Evolutionary conservation across 2,797 vertebrate genomes (phyloP).

Genomic region (Melanotaenia boesemani): DNA sequence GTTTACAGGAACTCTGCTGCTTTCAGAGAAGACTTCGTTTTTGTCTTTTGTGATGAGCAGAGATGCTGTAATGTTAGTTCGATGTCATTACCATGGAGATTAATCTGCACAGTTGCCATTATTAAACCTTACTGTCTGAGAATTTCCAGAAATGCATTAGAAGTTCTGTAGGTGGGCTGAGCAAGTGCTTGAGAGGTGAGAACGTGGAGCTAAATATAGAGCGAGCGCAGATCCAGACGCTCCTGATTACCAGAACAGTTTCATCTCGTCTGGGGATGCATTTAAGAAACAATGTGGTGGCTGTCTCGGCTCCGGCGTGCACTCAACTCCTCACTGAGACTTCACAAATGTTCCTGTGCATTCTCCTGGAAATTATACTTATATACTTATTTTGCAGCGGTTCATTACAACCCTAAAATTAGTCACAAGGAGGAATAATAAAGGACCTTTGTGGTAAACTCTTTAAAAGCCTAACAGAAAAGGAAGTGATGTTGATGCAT

Average conservation of each 20-base stretch:
- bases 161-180: slow-evolving; percentile 68
- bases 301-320: neutral
- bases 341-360: neutral
- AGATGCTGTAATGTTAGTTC: slow-evolving; percentile 12
- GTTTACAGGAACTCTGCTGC: slow-evolving; percentile 7
- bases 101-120: slow-evolving; percentile 60
- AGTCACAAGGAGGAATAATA: neutral
- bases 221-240: slow-evolving; percentile 51
- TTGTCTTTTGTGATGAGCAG: neutral
- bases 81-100: slow-evolving; percentile 32
- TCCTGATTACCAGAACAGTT: slow-evolving; percentile 64
- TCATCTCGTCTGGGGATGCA: slow-evolving; percentile 50
- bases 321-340: neutral
- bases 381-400: neutral
- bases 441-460: slow-evolving; percentile 6
- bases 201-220: slow-evolving; percentile 75
- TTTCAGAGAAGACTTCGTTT: neutral
- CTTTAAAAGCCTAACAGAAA: slow-evolving; percentile 21
- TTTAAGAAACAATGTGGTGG: slow-evolving; percentile 34
- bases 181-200: slow-evolving; percentile 65
- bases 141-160: slow-evolving; percentile 56
- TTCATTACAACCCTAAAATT: slow-evolving; percentile 25
- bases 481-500: slow-evolving; percentile 10
- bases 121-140: slow-evolving; percentile 68
- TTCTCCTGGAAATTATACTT: neutral